Evolutionary conservation across 2,888 invertebrate genomes (phyloP), one percentile per base, ranked within the genome.

Genomic region (Heliconius sara): DNA sequence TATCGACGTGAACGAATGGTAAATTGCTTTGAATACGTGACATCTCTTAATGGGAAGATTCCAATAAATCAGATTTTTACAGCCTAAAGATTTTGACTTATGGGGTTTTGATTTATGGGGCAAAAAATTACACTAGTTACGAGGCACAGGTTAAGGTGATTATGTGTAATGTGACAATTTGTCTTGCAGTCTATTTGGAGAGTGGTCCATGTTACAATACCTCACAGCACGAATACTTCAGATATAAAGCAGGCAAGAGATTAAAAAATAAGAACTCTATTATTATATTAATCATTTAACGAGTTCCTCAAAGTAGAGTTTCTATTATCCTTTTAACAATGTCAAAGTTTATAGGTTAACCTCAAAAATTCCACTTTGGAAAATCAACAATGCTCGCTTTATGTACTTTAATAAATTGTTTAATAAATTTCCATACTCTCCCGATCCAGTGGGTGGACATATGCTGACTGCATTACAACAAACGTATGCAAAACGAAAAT

Each of bases 401-500:
- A 16, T 6, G 19, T 43, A 27, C 63, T 47, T 22, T 43, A 75
- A 66, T 65, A 27, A 75, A 75, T 75, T 43, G 12, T 47, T 75
- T 39, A 66, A 75, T 75, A 66, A 75, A 75, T 75, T 75, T 75
- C 47, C 65, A 75, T 75, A 65, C 47, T 25, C 27, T 47, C 65
- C 65, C 65, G 65, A 75, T 47, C 43, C 30, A n/a, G 43, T 66
- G 63, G 75, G 65, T 74, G 75, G 74, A 75, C 75, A 79, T 75
- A 68, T 78, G 78, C 74, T 60, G 68, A 75, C 77, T 80, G 80
- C 80, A 75, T 70, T 68, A 72, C 71, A 67, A 34, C 68, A 63
- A 76, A 76, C 25, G 22, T 13, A 30, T 47, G 16, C 16, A 34
- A 76, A 76, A 72, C 27, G 19, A 72, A 80, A 78, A 47, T 78